Evolutionary conservation across 2,888 invertebrate genomes (phyloP), one percentile per base, ranked within the genome.

Genomic region (Alcis repandata): DNA sequence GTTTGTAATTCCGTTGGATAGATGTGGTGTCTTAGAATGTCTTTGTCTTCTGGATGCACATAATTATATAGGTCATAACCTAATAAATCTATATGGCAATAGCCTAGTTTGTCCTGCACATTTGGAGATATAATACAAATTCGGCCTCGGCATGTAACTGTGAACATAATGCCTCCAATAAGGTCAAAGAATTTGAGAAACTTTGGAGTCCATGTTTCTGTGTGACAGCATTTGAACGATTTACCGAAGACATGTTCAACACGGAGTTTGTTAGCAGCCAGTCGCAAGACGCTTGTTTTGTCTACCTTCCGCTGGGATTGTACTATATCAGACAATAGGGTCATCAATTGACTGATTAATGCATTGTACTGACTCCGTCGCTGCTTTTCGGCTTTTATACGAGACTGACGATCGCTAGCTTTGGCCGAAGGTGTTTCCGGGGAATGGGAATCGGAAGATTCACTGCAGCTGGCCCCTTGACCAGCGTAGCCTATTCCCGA

Each of bases 371-470:
- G 97, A 87, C 98, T 98, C 63, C 98, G 95, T 38, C 98, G 95
- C 87, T 97, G 96, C 89, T 98, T 98, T 87, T 99, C 98, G 10
- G 98, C 98, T 82, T 96, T 95, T 83, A 98, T 98, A 68, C 98
- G 95, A 77, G 96, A 95, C 82, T 97, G 96, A 64, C 98, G 95
- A 81, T 96, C 96, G 78, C 95, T 96, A 73, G 96, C 96, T 77
- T 89, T 91, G 2, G 82, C 83, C 41, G 85, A 75, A 15, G 87
- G 83, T 73, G 87, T 75, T 69, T 90, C 90, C 61, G 91, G 92
- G n/a, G 92, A 91, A 58, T 79, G 90, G 7, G 92, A 88, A 64
- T 92, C 91, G 1, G 89, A 90, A 11, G 91, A 91, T 70, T 91
- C 92, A n/a, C 90, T 87, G 67, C 88, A 86, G 68, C 78, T 83